Base-by-base conservation (phyloP, 53 echinoderm and acorn worm species). In the Holothuria scabra region DNA sequence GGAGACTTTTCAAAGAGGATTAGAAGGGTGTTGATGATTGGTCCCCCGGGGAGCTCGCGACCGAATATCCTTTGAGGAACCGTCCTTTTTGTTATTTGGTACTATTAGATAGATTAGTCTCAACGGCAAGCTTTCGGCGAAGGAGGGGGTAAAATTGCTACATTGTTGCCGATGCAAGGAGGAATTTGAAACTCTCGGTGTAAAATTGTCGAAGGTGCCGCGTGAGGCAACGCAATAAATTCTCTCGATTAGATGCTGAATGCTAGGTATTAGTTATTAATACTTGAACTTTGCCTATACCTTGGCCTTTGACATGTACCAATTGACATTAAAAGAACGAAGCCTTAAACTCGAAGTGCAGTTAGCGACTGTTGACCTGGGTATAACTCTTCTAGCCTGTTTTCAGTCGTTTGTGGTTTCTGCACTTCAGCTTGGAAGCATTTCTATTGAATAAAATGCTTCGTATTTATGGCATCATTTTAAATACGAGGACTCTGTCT, bases 21-120 rank as follows among this genome's bases (percentile, higher is more conserved):
- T 4, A 41, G 72, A 44, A 46, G 46, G 72, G 41, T 46, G 72
- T 46, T 34, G 46, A 46, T 46, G 72, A 72, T 72, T 72, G 46
- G 72, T 72, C 72, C 48, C 72, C 12, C 37, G 72, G 72, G 72
- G 72, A 46, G 72, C 72, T 46, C n/a, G n/a, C 72, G 72, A 48
- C 67, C 67, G 25, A 19, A 2, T 28, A 46, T 46, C 20, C 72
- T 72, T 72, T 72, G 72, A 72, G 72, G 23, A 25, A 46, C 72
- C 72, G 72, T 25, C 46, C 46, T 35, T 26, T 72, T 72, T n/a
- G 24, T 44, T 72, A 72, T 46, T 49, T 72, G 72, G 21, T 26
- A 44, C 48, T 72, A 44, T 21, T 25, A 48, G 41, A 72, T 72
- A 72, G 72, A 46, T 44, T 44, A 22, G 37, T 72, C 46, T 22